Base-by-base conservation (phyloP, 2,113 vertebrate species). In the Pseudopodoces humilis region DNA sequence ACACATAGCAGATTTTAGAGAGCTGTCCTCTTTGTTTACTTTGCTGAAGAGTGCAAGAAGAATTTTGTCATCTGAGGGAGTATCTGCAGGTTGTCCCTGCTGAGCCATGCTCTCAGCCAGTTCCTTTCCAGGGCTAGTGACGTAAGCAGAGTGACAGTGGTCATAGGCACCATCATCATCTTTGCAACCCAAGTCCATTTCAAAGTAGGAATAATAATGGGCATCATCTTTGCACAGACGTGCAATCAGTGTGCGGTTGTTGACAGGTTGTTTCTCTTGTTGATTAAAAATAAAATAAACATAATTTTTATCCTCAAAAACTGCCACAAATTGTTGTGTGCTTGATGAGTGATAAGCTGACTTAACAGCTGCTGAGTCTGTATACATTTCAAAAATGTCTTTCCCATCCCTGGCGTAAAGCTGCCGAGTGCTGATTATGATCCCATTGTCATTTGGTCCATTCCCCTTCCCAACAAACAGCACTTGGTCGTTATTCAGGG, bases 271-370 rank as follows among this genome's bases (percentile, higher is more conserved):
- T 33, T 97, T 97, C 72, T 98, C 98, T 33, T 98, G 97, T 41
- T 99, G 98, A 37, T 99, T 99, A 96, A 99, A 99, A 96, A 99
- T 96, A 93, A 99, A 99, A 97, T 99, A 99, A 67, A 99, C 97
- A 5, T 98, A 99, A 17, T 28, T 70, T 28, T 92, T 78, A 4
- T 99, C 97, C 91, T 99, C 99, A 75, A 99, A 99, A 77, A 98
- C 98, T 8, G 93, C 98, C 96, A 95, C 98, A 25, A 98, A 98
- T 56, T 98, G 98, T 80, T 98, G 98, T 9, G 98, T 98, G 98
- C 52, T 98, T 95, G 95, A 96, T 65, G 77, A 98, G 92, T 85
- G 98, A 98, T 86, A 99, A 67, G 97, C 98, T 87, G 93, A 98
- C 96, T 98, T 99, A 97, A 96, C 99, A 96, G 71, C 98, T 95